Evolutionary conservation across 2,797 vertebrate genomes (phyloP).

Genomic region (Manis javanica): DNA sequence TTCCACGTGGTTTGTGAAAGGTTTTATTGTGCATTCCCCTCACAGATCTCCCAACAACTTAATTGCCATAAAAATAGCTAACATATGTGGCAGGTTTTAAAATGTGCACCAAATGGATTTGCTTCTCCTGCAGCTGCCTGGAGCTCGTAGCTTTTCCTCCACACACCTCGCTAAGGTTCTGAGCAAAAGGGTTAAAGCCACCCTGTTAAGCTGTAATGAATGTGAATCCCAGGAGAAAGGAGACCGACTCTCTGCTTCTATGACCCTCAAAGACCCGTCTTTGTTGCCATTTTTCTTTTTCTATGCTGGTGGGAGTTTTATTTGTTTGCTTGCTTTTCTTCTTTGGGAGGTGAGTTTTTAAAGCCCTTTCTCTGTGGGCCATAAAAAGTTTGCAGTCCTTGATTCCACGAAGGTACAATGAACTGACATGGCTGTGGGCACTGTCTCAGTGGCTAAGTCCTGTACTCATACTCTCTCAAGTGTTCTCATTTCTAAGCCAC

Average conservation of each 20-base stretch:
- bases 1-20: conserved; percentile 73
- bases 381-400: neutral
- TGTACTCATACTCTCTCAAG: neutral
- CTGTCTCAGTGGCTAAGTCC: neutral
- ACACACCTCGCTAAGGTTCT: neutral
- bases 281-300: neutral
- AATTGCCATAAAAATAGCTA: conserved; percentile 74
- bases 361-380: neutral
- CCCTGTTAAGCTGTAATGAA: neutral
- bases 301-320: neutral
- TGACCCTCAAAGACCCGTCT: neutral
- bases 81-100: conserved; percentile 73
- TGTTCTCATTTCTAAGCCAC: conserved; percentile 20
- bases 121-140: conserved; percentile 13
- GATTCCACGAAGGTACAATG: neutral
- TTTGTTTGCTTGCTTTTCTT: conserved; percentile 23
- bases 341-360: neutral
- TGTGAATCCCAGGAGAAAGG: neutral
- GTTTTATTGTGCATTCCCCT: conserved; percentile 65
- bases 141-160: conserved; percentile 3
- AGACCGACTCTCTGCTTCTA: neutral
- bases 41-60: conserved; percentile 68
- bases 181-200: neutral
- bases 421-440: neutral
- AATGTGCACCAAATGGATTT: conserved; percentile 61